These are phyloP conservation scores for Teleogryllus occipitalis DNA, from an alignment of 1,140 invertebrate species.

Conservation along the genomic window DNA sequence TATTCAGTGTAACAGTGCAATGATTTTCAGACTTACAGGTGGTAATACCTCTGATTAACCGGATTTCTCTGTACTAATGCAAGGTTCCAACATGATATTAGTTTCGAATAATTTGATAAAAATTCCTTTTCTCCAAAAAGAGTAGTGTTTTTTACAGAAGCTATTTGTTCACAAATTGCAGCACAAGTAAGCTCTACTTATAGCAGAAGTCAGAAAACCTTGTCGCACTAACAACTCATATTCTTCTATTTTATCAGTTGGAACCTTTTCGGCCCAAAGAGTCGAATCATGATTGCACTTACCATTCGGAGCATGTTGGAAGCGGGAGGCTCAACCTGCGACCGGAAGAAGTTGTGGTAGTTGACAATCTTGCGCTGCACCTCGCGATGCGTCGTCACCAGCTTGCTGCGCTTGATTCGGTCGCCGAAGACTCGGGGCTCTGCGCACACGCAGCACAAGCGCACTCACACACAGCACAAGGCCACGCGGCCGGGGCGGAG, in stretches of 20 bases:
- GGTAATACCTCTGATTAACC: too few species aligned
- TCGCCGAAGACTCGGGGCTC: constrained; percentile 47
- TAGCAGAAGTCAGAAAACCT: background rate
- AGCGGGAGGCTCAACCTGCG: constrained; percentile 60
- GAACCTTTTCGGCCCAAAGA: background rate
- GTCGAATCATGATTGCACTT: background rate
- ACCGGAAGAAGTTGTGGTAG: constrained; percentile 69
- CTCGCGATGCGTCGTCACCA: constrained; percentile 47
- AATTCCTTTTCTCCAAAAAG: too few species aligned
- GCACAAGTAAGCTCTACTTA: background rate
- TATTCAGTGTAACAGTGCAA: too few species aligned
- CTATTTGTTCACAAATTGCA: too few species aligned
- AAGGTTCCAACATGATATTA: too few species aligned
- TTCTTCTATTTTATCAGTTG: background rate
- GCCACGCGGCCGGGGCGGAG: too few species aligned
- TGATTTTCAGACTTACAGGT: too few species aligned
- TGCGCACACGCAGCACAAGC: constrained; percentile 27
- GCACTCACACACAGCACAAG: too few species aligned
- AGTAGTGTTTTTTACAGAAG: too few species aligned
- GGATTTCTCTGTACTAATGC: too few species aligned
- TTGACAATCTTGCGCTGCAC: constrained; percentile 62
- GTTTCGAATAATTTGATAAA: too few species aligned
- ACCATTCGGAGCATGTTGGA: constrained; percentile 79
- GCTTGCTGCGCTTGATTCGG: constrained; percentile 48
- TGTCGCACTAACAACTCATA: background rate